Evolutionary conservation across 2,888 invertebrate species (phyloP).

Genomic region (Thera obeliscata): DNA sequence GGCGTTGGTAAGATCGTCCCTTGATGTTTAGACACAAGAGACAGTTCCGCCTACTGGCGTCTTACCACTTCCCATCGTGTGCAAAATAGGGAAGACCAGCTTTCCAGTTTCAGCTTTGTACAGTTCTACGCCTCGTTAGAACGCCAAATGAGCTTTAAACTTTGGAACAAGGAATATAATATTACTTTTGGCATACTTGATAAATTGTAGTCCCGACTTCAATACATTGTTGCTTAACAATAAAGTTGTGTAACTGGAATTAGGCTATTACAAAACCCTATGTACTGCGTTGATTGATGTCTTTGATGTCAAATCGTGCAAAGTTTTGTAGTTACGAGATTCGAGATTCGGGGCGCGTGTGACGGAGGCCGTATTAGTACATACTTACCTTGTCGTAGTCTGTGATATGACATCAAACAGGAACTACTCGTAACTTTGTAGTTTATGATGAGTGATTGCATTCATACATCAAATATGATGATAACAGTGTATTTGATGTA

Average conservation of each 20-base stretch:
- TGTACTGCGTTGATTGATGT: conserved; percentile 24
- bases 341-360: conserved; percentile 9
- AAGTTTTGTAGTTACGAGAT: conserved; percentile 22
- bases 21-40: too few species aligned
- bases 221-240: conserved; percentile 20
- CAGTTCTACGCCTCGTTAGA: conserved; percentile 17
- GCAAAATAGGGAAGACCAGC: conserved; percentile 2
- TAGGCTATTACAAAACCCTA: conserved; percentile 16
- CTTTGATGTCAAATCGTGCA: conserved; percentile 25
- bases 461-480: conserved; percentile 2
- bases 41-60: too few species aligned
- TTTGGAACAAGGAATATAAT: conserved; percentile 27
- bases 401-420: not conserved
- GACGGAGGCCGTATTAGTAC: conserved; percentile 16
- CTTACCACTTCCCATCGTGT: not conserved
- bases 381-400: conserved; percentile 8
- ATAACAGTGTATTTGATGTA: too few species aligned
- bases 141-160: conserved; percentile 28
- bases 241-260: conserved; percentile 27
- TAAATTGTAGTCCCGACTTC: conserved; percentile 18
- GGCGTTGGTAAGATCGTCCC: too few species aligned
- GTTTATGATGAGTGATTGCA: not conserved
- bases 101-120: conserved; percentile 2
- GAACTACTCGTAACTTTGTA: not conserved
- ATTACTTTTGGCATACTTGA: conserved; percentile 27